Percentiles rank a stretch among this genome's conserved stretches.
These are phyloP conservation scores for Parnassius smintheus DNA, from an alignment of 2,888 invertebrate genomes.

Conservation along the genomic window DNA sequence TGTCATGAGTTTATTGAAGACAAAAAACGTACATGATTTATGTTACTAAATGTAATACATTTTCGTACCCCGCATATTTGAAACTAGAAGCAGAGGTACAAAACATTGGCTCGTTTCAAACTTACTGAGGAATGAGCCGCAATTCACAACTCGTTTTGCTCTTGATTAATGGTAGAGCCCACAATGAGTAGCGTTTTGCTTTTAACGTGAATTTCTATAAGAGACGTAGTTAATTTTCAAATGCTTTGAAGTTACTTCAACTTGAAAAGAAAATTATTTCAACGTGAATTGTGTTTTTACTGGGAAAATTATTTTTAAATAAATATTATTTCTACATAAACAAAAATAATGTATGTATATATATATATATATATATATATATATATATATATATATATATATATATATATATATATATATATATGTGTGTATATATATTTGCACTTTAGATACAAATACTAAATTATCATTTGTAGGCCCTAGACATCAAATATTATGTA, in stretches of 20 bases:
- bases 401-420: too few relatives aligned
- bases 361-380: too few relatives aligned
- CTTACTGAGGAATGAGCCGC: slow-evolving; percentile 3
- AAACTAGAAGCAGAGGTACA: not conserved
- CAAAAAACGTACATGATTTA: not conserved
- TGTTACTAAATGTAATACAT: not conserved
- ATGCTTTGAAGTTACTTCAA: slow-evolving; percentile 5
- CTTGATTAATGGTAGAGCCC: slow-evolving; percentile 18
- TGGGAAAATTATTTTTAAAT: not conserved
- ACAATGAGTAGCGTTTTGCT: slow-evolving; percentile 20
- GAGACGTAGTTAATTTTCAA: slow-evolving; percentile 15
- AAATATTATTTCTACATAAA: too few relatives aligned
- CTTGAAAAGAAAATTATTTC: not conserved
- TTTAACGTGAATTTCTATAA: slow-evolving; percentile 18
- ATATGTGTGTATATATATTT: too few relatives aligned
- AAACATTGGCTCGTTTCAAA: not conserved
- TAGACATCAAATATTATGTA: too few relatives aligned
- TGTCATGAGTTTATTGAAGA: too few relatives aligned
- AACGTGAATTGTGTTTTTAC: not conserved
- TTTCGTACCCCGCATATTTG: not conserved
- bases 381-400: too few relatives aligned
- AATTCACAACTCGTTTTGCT: slow-evolving; percentile 11
- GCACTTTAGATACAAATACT: too few relatives aligned
- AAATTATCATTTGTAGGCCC: too few relatives aligned
- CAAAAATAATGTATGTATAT: too few relatives aligned